These are phyloP conservation scores for Ctenochaetus hawaiiensis DNA, from an alignment of 2,797 vertebrate genomes.

Conservation along the genomic window DNA sequence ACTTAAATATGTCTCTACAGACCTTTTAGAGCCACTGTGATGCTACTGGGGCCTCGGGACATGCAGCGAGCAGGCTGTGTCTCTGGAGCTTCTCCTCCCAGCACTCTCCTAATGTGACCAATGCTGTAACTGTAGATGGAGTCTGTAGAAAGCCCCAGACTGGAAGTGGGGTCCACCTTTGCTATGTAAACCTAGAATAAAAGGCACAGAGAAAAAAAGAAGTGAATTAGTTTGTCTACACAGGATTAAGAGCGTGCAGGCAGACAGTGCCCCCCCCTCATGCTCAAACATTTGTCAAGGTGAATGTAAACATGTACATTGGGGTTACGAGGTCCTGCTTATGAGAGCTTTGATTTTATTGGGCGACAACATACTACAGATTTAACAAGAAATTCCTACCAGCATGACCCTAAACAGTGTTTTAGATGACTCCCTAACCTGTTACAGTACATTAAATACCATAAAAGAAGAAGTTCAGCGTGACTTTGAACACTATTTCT, in stretches of 20 bases:
- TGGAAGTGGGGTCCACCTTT: conserved; percentile 94
- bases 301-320: conserved; percentile 2
- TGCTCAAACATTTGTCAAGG: not conserved
- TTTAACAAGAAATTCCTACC: not conserved
- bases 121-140: conserved; percentile 95
- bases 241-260: not conserved
- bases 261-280: not conserved
- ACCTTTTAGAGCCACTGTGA: conserved; percentile 95
- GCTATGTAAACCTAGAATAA: conserved; percentile 91
- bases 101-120: conserved; percentile 91
- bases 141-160: conserved; percentile 92
- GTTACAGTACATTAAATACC: not conserved
- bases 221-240: not conserved
- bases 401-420: not conserved
- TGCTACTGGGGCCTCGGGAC: conserved; percentile 85
- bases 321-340: conserved; percentile 3
- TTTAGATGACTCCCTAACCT: not conserved
- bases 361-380: not conserved
- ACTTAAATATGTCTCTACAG: conserved; percentile 40
- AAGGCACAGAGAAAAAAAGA: conserved; percentile 23
- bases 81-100: conserved; percentile 91
- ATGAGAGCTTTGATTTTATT: not conserved
- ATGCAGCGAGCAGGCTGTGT: conserved; percentile 90
- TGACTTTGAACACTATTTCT: not conserved
- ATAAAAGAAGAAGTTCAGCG: conserved; percentile 1